These are phyloP conservation scores for Gavia stellata DNA, from an alignment of 2,113 vertebrate genomes.

Conservation along the genomic window DNA sequence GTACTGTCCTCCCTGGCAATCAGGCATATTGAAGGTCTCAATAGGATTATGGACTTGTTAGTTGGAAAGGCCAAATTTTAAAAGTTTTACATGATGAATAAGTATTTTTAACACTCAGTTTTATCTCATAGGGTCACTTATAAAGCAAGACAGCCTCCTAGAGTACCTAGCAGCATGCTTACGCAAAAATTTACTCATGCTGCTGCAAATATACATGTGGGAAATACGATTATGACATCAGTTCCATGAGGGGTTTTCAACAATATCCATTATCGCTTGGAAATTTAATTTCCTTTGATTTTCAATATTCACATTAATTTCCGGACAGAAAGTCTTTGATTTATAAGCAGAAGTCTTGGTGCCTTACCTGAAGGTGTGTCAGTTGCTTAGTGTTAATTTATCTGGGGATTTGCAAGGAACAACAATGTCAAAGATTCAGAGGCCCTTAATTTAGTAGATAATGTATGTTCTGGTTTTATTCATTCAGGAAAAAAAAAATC, in stretches of 20 bases:
- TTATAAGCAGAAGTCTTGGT: background rate
- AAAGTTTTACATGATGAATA: background rate
- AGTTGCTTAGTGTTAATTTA: background rate
- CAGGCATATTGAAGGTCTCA: background rate
- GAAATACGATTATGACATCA: background rate
- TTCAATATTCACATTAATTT: background rate
- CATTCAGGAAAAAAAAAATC: background rate
- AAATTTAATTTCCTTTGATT: background rate
- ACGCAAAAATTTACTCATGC: background rate
- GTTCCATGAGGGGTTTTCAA: background rate
- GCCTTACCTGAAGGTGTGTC: background rate
- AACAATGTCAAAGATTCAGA: background rate
- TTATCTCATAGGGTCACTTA: background rate
- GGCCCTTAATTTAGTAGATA: background rate
- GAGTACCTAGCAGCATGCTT: background rate
- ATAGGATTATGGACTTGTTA: background rate
- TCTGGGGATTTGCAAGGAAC: background rate
- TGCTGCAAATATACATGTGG: background rate
- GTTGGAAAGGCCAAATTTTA: background rate
- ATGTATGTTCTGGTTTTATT: background rate
- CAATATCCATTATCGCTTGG: background rate
- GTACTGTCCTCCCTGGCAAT: background rate
- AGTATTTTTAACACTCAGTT: background rate
- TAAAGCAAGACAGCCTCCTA: background rate
- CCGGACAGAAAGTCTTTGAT: background rate